Percentiles rank a stretch among this genome's conserved stretches.
phyloP scores from a whole-genome alignment of 1,140 invertebrate genomes.

The Drosophila littoralis region DNA sequence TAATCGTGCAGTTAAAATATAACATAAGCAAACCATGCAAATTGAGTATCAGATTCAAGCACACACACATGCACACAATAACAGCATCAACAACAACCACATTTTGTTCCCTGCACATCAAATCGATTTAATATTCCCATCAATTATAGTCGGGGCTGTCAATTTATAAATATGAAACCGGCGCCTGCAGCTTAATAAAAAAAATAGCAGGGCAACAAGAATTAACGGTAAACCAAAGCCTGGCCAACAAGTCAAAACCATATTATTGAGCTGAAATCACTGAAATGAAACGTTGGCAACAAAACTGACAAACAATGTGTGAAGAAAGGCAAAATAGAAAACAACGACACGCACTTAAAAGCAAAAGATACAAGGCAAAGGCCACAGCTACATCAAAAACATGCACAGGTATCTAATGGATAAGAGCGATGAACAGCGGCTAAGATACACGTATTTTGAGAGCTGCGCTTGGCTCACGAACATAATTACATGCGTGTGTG shows the following conservation, averaged over 20 bases:
- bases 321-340: slow-evolving; percentile 21
- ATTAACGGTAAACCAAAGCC: slow-evolving; percentile 33
- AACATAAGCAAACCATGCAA: slow-evolving; percentile 1
- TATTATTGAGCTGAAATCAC: slow-evolving; percentile 26
- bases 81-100: slow-evolving; percentile 1
- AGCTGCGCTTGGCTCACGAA: slow-evolving; percentile 28
- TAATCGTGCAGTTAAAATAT: background rate
- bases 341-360: slow-evolving; percentile 41
- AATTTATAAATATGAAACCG: slow-evolving; percentile 42
- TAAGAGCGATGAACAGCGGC: slow-evolving; percentile 57
- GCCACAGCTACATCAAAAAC: slow-evolving; percentile 28
- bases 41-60: slow-evolving; percentile 12
- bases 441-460: slow-evolving; percentile 34
- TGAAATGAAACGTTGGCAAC: background rate
- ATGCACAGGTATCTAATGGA: slow-evolving; percentile 69
- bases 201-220: background rate
- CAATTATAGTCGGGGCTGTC: slow-evolving; percentile 30
- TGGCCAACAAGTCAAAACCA: slow-evolving; percentile 29
- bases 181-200: slow-evolving; percentile 15
- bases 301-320: slow-evolving; percentile 30
- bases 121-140: slow-evolving; percentile 46
- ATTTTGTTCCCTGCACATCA: slow-evolving; percentile 8
- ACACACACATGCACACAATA: background rate
- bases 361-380: slow-evolving; percentile 5
- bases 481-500: background rate